Evolutionary conservation across 1,140 invertebrate genomes (phyloP).

Genomic region (Tachypleus tridentatus): DNA sequence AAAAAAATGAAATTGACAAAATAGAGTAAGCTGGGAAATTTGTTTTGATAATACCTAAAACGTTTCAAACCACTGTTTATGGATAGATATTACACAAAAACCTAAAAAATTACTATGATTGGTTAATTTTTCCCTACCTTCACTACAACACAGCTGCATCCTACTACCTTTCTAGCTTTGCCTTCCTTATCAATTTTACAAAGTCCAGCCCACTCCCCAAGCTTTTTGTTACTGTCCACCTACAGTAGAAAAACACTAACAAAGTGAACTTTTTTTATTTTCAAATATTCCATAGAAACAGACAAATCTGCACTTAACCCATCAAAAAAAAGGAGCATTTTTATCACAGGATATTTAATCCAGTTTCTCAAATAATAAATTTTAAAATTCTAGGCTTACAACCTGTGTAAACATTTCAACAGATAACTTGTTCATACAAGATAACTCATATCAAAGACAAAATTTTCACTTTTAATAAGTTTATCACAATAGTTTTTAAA

Average conservation of each 20-base stretch:
- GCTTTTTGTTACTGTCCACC: slow-evolving; percentile 96
- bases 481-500: too few species aligned
- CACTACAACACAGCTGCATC: slow-evolving; percentile 96
- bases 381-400: too few species aligned
- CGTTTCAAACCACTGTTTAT: too few species aligned
- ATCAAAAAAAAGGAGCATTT: not conserved
- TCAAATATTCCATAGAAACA: not conserved
- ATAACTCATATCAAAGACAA: not conserved
- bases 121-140: slow-evolving; percentile 45
- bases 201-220: slow-evolving; percentile 97
- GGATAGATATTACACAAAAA: too few species aligned
- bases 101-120: too few species aligned
- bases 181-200: slow-evolving; percentile 99
- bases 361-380: not conserved
- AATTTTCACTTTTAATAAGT: too few species aligned
- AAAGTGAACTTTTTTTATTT: not conserved
- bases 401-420: too few species aligned
- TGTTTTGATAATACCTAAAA: too few species aligned
- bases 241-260: slow-evolving; percentile 20
- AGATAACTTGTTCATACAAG: too few species aligned
- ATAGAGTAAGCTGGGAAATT: too few species aligned
- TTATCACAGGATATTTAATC: not conserved
- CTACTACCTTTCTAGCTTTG: slow-evolving; percentile 96
- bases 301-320: slow-evolving; percentile 7
- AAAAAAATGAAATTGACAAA: too few species aligned